Percentiles rank a stretch among this genome's conserved stretches.
Evolutionary conservation across 2,797 vertebrate genomes (phyloP).

Genomic region (Sebastes taczanowskii): DNA sequence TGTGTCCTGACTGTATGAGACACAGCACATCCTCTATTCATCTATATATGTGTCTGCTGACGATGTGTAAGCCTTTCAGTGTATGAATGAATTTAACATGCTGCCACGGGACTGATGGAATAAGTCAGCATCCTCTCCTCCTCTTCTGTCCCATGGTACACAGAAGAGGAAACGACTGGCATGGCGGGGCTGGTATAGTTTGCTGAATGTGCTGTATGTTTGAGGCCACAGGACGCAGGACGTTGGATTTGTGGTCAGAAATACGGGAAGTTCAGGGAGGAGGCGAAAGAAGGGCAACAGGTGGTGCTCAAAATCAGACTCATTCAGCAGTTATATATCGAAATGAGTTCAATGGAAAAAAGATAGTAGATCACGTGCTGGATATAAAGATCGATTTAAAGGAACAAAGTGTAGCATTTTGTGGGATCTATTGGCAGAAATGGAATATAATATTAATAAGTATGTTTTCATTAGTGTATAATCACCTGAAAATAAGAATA

Average conservation of each 20-base stretch:
- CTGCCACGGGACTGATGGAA: not conserved
- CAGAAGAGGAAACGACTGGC: not conserved
- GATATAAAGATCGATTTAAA: not conserved
- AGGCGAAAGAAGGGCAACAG: constrained; percentile 22
- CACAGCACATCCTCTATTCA: not conserved
- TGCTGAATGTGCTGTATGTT: not conserved
- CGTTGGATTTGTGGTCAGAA: constrained; percentile 31
- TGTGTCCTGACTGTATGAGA: constrained; percentile 9
- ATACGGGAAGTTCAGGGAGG: constrained; percentile 29
- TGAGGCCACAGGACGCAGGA: not conserved
- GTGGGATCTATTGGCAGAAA: no score
- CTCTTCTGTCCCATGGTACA: not conserved
- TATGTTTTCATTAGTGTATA: no score
- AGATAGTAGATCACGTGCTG: not conserved
- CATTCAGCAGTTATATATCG: constrained; percentile 2
- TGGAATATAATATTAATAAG: no score
- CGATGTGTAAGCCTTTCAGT: not conserved
- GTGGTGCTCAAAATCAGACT: not conserved
- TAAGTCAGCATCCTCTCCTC: not conserved
- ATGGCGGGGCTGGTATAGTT: not conserved
- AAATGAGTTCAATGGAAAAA: not conserved
- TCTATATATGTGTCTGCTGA: constrained; percentile 24
- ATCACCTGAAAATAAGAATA: no score
- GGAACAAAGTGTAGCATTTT: not conserved
- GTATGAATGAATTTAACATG: not conserved